Evolutionary conservation across 2,113 vertebrate genomes (phyloP).

Genomic region (Pseudopipra pipra): DNA sequence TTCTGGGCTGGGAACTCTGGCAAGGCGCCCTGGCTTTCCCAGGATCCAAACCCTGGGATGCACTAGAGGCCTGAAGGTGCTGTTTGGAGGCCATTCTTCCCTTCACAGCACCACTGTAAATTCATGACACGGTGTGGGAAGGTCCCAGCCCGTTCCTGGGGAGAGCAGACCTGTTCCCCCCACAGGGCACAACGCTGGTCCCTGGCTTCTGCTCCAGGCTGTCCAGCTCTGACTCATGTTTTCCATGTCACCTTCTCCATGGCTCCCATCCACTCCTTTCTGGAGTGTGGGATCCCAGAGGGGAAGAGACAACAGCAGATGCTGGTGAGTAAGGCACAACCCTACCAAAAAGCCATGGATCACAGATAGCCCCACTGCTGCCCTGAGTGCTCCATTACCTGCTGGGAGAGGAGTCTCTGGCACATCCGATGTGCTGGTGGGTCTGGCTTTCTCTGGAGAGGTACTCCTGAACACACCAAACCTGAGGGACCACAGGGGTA

Average conservation of each 20-base stretch:
- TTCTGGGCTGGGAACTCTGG: neutral
- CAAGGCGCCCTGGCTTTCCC: neutral
- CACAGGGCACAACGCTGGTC: accelerated
- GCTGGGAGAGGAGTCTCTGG: neutral
- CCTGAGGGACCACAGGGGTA: too few relatives aligned
- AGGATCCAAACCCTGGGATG: neutral
- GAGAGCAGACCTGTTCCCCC: neutral
- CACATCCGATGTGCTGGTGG: neutral
- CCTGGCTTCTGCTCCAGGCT: neutral
- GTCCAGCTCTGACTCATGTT: neutral
- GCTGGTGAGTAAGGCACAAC: neutral
- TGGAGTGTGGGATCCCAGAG: neutral
- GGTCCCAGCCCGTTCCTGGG: neutral
- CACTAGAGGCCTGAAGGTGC: neutral
- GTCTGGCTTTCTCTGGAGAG: neutral
- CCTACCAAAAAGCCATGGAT: neutral
- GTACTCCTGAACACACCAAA: neutral
- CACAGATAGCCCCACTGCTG: neutral
- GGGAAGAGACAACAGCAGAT: accelerated
- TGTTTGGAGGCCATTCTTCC: neutral
- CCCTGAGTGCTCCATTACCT: neutral
- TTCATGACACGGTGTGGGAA: neutral
- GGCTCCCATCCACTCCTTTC: neutral
- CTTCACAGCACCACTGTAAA: accelerated
- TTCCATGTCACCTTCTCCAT: neutral